Percentiles rank a stretch among this genome's conserved stretches.
Evolutionary conservation across 2,113 vertebrate species (phyloP).

Genomic region (Erythrolamprus reginae): DNA sequence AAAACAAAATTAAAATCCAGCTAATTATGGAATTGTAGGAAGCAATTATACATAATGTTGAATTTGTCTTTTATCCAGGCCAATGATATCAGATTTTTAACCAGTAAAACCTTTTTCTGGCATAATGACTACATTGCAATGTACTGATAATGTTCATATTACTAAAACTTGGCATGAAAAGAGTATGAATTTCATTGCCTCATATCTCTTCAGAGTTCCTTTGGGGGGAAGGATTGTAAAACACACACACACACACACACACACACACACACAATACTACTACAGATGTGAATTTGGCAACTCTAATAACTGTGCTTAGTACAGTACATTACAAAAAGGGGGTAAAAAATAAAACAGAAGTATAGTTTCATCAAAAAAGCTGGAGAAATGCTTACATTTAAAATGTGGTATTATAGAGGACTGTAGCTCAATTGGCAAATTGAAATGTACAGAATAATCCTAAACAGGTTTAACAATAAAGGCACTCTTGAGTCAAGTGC

Average conservation of each 20-base stretch:
- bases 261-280: background rate
- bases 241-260: too few relatives aligned
- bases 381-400: background rate
- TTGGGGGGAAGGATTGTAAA: background rate
- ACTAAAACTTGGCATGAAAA: background rate
- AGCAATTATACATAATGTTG: background rate
- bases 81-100: background rate
- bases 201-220: background rate
- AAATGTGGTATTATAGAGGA: background rate
- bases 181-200: background rate
- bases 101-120: background rate
- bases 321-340: background rate
- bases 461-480: background rate
- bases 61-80: background rate
- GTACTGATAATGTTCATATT: background rate
- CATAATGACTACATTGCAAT: background rate
- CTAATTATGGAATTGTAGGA: background rate
- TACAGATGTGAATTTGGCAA: background rate
- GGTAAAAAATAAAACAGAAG: background rate
- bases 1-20: background rate
- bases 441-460: background rate
- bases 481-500: background rate
- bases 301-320: background rate
- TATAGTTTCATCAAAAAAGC: background rate
- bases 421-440: background rate